Conservation (phyloP, 2,113 vertebrate genomes). For the Oreochromis tanganicae region DNA sequence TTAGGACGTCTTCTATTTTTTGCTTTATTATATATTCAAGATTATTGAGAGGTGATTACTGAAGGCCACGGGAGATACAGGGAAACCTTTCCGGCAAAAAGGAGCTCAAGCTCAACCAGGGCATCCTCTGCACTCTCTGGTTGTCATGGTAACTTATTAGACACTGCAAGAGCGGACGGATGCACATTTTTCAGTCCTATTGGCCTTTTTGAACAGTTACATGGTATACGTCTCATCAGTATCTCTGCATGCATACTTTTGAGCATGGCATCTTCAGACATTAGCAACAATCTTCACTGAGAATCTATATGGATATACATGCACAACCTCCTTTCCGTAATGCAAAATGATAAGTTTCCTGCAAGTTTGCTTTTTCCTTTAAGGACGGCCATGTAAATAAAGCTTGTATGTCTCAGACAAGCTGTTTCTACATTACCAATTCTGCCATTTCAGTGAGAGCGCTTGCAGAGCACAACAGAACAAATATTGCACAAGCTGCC, state of each 20-base stretch:
- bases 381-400: constrained; percentile 37
- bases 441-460: constrained; percentile 9
- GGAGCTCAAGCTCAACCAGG: constrained; percentile 21
- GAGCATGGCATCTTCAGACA: background rate
- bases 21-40: background rate
- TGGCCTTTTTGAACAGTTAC: background rate
- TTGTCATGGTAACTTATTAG: constrained; percentile 70
- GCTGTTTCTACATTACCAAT: constrained; percentile 29
- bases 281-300: background rate
- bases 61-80: constrained; percentile 5
- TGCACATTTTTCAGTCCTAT: constrained; percentile 31
- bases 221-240: background rate
- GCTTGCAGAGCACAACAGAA: constrained; percentile 25
- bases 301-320: background rate
- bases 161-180: constrained; percentile 23
- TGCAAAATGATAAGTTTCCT: background rate
- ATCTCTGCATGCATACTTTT: background rate
- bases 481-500: constrained; percentile 23
- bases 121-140: constrained; percentile 48
- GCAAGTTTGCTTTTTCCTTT: background rate
- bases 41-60: background rate
- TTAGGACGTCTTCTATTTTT: background rate
- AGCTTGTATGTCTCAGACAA: constrained; percentile 13
- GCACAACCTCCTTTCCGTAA: background rate
- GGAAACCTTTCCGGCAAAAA: constrained; percentile 30